Base-by-base conservation (phyloP, 92 coral and sea anemone species). In the Phenganax stokvisi region DNA sequence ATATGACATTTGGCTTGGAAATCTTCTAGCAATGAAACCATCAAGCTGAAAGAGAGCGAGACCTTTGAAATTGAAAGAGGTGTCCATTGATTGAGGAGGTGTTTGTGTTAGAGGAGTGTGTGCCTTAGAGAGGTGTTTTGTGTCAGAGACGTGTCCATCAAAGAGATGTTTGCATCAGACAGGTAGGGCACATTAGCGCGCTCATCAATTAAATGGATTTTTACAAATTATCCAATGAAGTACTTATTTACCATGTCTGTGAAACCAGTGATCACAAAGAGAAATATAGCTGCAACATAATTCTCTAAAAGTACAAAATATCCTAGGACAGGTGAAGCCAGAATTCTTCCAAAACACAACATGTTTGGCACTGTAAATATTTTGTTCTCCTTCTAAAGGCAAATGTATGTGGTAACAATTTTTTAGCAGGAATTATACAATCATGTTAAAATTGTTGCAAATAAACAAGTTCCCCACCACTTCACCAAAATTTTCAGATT, bases 21-120 rank as follows among this genome's bases (percentile, higher is more conserved):
- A 96, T 80, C 91, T 90, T 77, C 99, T 92, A 52, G 97, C 97
- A 76, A 96, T 92, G 82, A 85, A 90, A 25, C 99, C 99, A 86
- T 96, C 99, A 56, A 96, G 92, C 99, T 96, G 44, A 3, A 56
- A 15, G 57, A 71, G 72, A 29, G n/a, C n/a, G 82, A 64, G 66
- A 80, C 15, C 7, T 64, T 0, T 57, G 57, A 74, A 67, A 37
- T 16, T 57, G 25, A 47, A 53, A 12, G 8, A 47, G 27, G 27
- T 71, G 56, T 37, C 10, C 3, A 20, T 7, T 7, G 53, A 51
- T 31, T 15, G 65, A 20, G 17, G 15, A 6, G 29, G 20, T 10
- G 7, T 13, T 59, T 59, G 15, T 13, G 1, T 25, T 5, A 37
- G 47, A 37, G 47, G 47, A 37, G 47, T 37, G 47, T 5, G 47